Evolutionary conservation across 2,113 vertebrate species (phyloP).

Genomic region (Nipponia nippon): DNA sequence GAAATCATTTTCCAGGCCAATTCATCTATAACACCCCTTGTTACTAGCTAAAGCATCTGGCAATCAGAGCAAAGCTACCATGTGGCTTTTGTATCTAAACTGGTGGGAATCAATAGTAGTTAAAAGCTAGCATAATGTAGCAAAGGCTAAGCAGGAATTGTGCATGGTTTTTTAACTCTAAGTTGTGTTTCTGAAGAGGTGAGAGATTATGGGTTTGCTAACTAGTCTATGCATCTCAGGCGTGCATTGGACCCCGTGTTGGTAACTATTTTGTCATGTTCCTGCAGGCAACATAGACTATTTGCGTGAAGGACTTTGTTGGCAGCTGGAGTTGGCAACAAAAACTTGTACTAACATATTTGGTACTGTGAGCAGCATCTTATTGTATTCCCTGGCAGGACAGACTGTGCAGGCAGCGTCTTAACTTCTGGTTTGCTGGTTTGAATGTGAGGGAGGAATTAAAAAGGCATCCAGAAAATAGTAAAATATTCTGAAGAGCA

Average conservation of each 20-base stretch:
- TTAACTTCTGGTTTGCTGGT: background rate
- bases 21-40: background rate
- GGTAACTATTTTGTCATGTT: background rate
- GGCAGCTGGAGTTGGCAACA: background rate
- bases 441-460: background rate
- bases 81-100: background rate
- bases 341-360: background rate
- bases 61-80: background rate
- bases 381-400: background rate
- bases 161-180: background rate
- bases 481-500: background rate
- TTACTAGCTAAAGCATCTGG: background rate
- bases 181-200: background rate
- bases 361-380: background rate
- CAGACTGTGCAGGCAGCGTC: background rate
- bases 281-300: background rate
- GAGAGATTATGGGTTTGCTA: background rate
- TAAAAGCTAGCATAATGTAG: background rate
- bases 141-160: background rate
- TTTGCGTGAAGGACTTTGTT: background rate
- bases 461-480: background rate
- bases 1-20: background rate
- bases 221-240: background rate
- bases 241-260: background rate
- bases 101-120: background rate